Conservation (phyloP, 2,888 invertebrate genomes). For the Gastrophysa polygoni region DNA sequence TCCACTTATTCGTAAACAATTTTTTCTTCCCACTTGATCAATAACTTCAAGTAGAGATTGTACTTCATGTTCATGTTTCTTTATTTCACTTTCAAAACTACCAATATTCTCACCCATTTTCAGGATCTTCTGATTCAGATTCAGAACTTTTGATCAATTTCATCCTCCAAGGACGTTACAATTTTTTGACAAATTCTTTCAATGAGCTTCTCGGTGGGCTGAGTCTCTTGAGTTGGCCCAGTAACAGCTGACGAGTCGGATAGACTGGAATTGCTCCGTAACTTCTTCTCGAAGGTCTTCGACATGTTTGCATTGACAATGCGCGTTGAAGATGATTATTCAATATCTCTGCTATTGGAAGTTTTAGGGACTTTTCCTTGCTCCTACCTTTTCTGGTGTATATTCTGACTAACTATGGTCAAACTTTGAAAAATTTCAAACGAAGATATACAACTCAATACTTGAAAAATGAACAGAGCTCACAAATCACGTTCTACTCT, state of each 20-base stretch:
- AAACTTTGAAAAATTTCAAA: neutral
- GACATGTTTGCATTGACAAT: conserved; percentile 11
- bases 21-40: neutral
- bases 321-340: neutral
- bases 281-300: neutral
- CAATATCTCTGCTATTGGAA: neutral
- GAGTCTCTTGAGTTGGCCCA: neutral
- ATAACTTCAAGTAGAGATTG: no score
- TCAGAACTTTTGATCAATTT: no score
- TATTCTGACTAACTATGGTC: neutral
- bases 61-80: no score
- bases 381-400: neutral
- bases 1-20: neutral
- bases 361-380: neutral
- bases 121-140: no score
- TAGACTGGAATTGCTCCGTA: neutral
- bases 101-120: no score
- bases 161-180: no score
- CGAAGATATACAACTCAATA: neutral
- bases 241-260: neutral
- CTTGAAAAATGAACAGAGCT: neutral
- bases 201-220: neutral
- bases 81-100: no score
- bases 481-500: neutral
- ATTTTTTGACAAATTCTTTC: no score